Conservation (phyloP, 2,888 invertebrate species). For the Cantharis lateralis region DNA sequence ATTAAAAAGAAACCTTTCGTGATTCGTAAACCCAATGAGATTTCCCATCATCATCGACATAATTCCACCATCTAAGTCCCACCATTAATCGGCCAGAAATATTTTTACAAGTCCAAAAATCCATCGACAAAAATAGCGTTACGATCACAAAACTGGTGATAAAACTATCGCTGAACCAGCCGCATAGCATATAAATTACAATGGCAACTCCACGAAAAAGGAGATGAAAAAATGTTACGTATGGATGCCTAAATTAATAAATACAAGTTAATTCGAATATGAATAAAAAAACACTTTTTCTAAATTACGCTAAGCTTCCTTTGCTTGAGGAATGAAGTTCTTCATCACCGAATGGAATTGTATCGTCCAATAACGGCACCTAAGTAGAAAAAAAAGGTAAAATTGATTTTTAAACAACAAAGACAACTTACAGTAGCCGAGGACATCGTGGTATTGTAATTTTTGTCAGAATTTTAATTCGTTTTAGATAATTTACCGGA, state of each 20-base stretch:
- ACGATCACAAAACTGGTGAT: slow-evolving; percentile 95
- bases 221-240: slow-evolving; percentile 90
- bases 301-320: slow-evolving; percentile 43
- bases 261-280: slow-evolving; percentile 9
- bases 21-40: slow-evolving; percentile 99
- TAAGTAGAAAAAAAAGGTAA: slow-evolving; percentile 55
- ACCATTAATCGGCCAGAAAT: slow-evolving; percentile 93
- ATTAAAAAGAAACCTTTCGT: slow-evolving; percentile 69
- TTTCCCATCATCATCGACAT: slow-evolving; percentile 94
- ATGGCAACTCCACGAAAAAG: slow-evolving; percentile 85
- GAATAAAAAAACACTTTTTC: not conserved
- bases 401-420: not conserved
- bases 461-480: not conserved
- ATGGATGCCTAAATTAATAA: slow-evolving; percentile 77
- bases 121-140: slow-evolving; percentile 88
- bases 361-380: slow-evolving; percentile 87
- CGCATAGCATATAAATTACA: slow-evolving; percentile 86
- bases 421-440: slow-evolving; percentile 38
- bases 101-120: slow-evolving; percentile 99
- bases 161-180: slow-evolving; percentile 88
- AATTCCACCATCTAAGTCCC: slow-evolving; percentile 99
- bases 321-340: slow-evolving; percentile 61
- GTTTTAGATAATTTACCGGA: not conserved
- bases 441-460: slow-evolving; percentile 23
- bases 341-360: slow-evolving; percentile 85